Conservation (phyloP, 2,888 invertebrate genomes). For the Altica lythri region DNA sequence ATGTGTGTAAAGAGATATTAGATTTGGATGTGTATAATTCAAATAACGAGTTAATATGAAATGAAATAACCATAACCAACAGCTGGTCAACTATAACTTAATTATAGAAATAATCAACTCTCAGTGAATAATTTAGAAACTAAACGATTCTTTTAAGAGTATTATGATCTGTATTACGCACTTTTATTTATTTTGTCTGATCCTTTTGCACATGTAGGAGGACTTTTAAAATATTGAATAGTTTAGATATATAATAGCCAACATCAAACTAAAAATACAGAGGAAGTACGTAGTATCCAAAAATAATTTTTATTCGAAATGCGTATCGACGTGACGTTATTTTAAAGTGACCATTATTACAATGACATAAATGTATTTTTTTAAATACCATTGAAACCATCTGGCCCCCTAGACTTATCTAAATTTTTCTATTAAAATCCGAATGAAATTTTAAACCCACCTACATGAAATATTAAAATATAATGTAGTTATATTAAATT, state of each 20-base stretch:
- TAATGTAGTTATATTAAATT: no score
- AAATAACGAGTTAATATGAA: neutral
- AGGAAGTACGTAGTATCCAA: slow-evolving; percentile 36
- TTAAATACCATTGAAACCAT: slow-evolving; percentile 1
- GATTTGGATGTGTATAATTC: neutral
- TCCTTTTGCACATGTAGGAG: slow-evolving; percentile 37
- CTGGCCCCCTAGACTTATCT: no score
- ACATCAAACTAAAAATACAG: slow-evolving; percentile 37
- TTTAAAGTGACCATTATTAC: slow-evolving; percentile 2
- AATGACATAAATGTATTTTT: slow-evolving; percentile 4
- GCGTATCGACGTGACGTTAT: slow-evolving; percentile 10
- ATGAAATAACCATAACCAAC: no score
- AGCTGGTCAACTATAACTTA: slow-evolving; percentile 1
- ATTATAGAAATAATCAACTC: neutral
- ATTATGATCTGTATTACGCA: neutral
- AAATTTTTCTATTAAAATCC: no score
- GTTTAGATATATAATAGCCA: slow-evolving; percentile 40
- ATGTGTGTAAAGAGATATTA: neutral
- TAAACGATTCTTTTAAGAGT: slow-evolving; percentile 1
- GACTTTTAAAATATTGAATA: slow-evolving; percentile 40
- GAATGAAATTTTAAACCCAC: no score
- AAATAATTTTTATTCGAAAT: slow-evolving; percentile 35
- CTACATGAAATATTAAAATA: no score
- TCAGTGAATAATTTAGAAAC: neutral
- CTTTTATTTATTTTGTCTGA: slow-evolving; percentile 7